Base-by-base conservation (phyloP, 1,140 invertebrate species). In the Chymomyza costata region DNA sequence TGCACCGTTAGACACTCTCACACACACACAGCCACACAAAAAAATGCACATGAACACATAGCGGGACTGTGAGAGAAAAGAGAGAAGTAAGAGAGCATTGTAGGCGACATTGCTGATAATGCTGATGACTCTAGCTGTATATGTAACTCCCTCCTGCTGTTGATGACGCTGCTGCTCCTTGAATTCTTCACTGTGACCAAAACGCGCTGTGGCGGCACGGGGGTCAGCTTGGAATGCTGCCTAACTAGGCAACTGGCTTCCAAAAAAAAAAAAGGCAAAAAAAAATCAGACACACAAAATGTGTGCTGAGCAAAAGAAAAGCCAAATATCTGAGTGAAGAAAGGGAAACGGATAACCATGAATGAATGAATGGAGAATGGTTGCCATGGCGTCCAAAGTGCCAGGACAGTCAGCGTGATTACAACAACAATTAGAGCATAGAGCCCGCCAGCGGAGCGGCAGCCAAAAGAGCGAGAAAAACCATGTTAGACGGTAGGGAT, bases 371-470 rank as follows among this genome's bases (percentile, higher is more conserved):
- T 69, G 59, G 66, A 61, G 66, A 68, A 70, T 66, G 68, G 48
- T 54, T 51, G 62, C 44, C 54, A 78, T 63, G 62, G 43, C 57
- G 65, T 35, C 66, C 52, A 38, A 56, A 51, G 49, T 43, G 54
- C 50, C 53, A 48, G 3, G 3, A 39, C 71, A 54, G 31, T 25
- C 45, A 46, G 30, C 11, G 15, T 50, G 73, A 78, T 78, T 78
- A 80, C 71, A 78, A 69, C 66, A 78, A 78, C 71, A 78, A 78
- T 78, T 78, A 78, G 68, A 52, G 37, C 18, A 34, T n/a, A n/a
- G 15, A 44, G 14, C 30, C 28, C 40, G 14, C 35, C 46, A 62
- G 47, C 57, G 47, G 41, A 43, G n/a, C n/a, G n/a, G n/a, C n/a
- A n/a, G 19, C 34, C 38, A 52, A 37, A 41, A 58, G 52, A 43